phyloP scores from a whole-genome alignment of 2,797 vertebrate species.

The Dipus sagitta region DNA sequence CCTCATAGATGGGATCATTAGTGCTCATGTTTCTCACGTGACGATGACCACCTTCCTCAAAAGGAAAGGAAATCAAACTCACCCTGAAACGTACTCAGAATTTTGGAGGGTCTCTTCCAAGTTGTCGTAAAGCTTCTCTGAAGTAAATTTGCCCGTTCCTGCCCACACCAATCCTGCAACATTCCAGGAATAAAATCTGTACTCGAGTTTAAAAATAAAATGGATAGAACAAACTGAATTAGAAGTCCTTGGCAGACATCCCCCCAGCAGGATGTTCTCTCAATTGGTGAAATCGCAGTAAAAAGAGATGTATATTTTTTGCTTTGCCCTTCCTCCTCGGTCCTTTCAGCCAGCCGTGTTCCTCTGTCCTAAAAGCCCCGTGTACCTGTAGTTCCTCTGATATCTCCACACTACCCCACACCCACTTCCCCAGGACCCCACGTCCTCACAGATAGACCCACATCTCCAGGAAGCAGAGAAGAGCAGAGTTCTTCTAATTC shows the following conservation, averaged over 20 bases:
- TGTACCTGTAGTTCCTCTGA: not conserved
- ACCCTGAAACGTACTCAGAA: conserved; percentile 35
- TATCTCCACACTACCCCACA: not conserved
- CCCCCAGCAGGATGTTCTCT: conserved; percentile 74
- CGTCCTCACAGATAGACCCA: not conserved
- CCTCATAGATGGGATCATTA: too few species aligned
- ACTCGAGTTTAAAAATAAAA: conserved; percentile 78
- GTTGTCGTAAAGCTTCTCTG: conserved; percentile 73
- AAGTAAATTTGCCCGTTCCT: conserved; percentile 78
- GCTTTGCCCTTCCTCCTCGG: conserved; percentile 28
- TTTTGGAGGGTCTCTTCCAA: conserved; percentile 73
- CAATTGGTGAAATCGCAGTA: conserved; percentile 71
- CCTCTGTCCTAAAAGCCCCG: conserved; percentile 66
- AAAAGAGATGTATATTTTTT: conserved; percentile 72
- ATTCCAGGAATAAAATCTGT: conserved; percentile 81
- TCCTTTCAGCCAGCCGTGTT: conserved; percentile 57
- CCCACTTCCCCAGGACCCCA: not conserved
- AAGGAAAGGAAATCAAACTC: fast-evolving
- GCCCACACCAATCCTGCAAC: conserved; percentile 78
- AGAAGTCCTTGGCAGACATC: conserved; percentile 76
- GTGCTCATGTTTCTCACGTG: conserved; percentile 7
- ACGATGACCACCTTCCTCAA: not conserved
- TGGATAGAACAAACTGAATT: conserved; percentile 75
- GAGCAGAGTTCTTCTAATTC: not conserved
- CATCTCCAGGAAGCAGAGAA: not conserved